A percentile compares a stretch with the other conserved stretches of the same genome.
Evolutionary conservation across 2,888 invertebrate genomes (phyloP).

Genomic region (Cotesia congregata): DNA sequence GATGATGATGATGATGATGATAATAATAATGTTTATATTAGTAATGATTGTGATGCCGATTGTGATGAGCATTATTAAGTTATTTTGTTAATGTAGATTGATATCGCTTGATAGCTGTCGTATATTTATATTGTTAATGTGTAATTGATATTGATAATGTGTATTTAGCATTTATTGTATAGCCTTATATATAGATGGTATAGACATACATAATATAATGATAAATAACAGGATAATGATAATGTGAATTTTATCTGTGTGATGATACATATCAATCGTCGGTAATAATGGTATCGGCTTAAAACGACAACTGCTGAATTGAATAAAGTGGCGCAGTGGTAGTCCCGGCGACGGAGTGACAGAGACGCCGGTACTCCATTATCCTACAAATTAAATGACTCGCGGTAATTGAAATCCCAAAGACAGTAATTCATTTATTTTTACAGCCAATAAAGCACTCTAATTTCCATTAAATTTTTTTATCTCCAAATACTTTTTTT

Average conservation of each 20-base stretch:
- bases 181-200: not conserved
- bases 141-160: not conserved
- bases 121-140: not conserved
- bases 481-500: not conserved
- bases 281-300: conserved; percentile 10
- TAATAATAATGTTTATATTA: conserved; percentile 9
- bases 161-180: not conserved
- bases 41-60: not conserved
- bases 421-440: conserved; percentile 54
- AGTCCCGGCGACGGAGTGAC: not conserved
- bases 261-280: conserved; percentile 19
- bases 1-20: conserved; percentile 20
- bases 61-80: conserved; percentile 28
- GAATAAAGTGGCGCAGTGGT: not conserved
- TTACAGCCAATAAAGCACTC: not conserved
- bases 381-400: conserved; percentile 50
- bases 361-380: not conserved
- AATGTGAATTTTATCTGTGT: not conserved
- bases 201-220: too few relatives aligned
- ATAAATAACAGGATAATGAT: conserved; percentile 1
- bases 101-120: conserved; percentile 33
- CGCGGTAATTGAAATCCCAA: conserved; percentile 55
- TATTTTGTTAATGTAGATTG: conserved; percentile 38
- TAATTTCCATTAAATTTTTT: conserved; percentile 22
- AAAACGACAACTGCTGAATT: not conserved